A percentile compares a stretch with the other conserved stretches of the same genome.
Conservation (phyloP, 2,113 vertebrate species). For the Boleophthalmus pectinirostris region DNA sequence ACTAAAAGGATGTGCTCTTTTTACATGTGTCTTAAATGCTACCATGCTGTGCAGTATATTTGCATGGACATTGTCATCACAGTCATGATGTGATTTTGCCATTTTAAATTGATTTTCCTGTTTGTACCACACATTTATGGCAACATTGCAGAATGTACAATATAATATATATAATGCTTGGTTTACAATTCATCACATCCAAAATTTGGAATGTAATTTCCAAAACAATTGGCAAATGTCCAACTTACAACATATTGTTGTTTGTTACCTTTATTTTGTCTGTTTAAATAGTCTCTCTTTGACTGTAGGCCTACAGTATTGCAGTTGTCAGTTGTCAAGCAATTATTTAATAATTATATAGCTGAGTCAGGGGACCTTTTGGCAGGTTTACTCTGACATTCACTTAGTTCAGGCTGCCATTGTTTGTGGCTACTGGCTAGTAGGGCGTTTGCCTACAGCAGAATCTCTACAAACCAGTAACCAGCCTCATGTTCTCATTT, state of each 20-base stretch:
- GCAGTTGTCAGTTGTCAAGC: conserved; percentile 15
- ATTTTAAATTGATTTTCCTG: conserved; percentile 4
- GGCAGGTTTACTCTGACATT: conserved; percentile 28
- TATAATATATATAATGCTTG: not conserved
- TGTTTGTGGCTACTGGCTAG: conserved; percentile 34
- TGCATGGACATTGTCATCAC: not conserved
- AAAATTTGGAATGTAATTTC: conserved; percentile 38
- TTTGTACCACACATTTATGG: conserved; percentile 24
- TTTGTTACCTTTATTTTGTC: conserved; percentile 28
- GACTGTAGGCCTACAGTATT: conserved; percentile 51
- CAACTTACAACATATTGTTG: conserved; percentile 26
- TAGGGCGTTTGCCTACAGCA: conserved; percentile 40
- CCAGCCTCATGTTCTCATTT: conserved; percentile 42
- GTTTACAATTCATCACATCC: not conserved
- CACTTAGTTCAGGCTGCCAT: conserved; percentile 38
- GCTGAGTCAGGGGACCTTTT: conserved; percentile 21
- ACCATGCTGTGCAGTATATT: not conserved
- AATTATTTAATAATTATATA: too few relatives aligned
- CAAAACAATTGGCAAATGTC: conserved; percentile 19
- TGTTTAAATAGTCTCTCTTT: conserved; percentile 46
- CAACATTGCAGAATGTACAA: conserved; percentile 4
- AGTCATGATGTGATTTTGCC: not conserved
- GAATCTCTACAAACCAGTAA: conserved; percentile 38
- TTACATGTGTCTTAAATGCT: conserved; percentile 21
- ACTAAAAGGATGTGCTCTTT: conserved; percentile 16